Evolutionary conservation across 1,140 invertebrate genomes (phyloP).

Genomic region (Philopotamus ludificatus): DNA sequence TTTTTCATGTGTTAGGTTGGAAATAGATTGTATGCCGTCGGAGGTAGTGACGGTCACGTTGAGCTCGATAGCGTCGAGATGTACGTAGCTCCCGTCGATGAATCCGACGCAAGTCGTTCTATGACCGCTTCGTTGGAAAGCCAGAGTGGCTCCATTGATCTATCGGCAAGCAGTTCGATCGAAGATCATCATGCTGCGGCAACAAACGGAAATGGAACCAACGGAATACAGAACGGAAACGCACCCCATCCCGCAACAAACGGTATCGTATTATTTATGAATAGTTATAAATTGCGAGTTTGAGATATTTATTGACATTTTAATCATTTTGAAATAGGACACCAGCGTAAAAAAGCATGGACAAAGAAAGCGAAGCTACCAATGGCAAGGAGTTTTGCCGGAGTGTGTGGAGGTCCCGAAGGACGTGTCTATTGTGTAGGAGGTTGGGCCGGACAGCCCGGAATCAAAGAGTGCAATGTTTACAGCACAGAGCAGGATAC

Average conservation of each 20-base stretch:
- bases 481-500: constrained; percentile 62
- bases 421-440: constrained; percentile 68
- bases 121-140: constrained; percentile 39
- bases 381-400: constrained; percentile 68
- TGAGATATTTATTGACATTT: background rate
- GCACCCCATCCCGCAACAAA: background rate
- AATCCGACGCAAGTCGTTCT: constrained; percentile 28
- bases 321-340: background rate
- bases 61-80: constrained; percentile 61
- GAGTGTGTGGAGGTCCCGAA: constrained; percentile 65
- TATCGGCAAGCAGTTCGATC: constrained; percentile 19
- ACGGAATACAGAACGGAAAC: constrained; percentile 1
- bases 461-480: constrained; percentile 73
- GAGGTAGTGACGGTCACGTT: constrained; percentile 71
- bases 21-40: constrained; percentile 71
- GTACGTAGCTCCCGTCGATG: constrained; percentile 25
- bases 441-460: constrained; percentile 72
- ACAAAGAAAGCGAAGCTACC: constrained; percentile 60
- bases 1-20: constrained; percentile 46
- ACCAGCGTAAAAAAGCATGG: constrained; percentile 59
- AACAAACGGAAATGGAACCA: background rate
- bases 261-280: background rate
- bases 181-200: constrained; percentile 17
- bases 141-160: constrained; percentile 32
- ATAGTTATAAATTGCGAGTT: background rate